phyloP scores from a whole-genome alignment of 2,113 vertebrate species.

The Nanorana parkeri region DNA sequence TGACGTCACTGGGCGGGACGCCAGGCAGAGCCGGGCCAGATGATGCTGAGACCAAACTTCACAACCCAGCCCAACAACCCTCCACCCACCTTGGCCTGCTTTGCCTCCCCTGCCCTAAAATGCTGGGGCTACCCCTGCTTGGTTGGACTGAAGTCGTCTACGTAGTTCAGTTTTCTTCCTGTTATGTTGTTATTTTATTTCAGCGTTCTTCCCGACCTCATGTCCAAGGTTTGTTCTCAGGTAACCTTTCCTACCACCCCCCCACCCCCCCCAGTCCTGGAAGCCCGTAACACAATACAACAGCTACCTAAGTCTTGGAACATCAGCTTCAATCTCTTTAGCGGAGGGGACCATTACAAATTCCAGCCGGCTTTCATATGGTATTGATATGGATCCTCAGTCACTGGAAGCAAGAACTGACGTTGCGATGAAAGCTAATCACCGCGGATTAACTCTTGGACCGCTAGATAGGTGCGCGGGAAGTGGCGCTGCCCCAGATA shows the following conservation, averaged over 20 bases:
- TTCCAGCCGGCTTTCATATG: constrained; percentile 1
- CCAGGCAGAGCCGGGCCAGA: too few relatives aligned
- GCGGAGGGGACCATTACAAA: background rate
- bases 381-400: background rate
- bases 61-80: too few relatives aligned
- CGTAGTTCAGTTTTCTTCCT: background rate
- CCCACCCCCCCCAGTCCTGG: background rate
- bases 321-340: background rate
- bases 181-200: constrained; percentile 25
- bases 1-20: too few relatives aligned
- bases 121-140: too few relatives aligned
- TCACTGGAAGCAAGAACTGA: background rate
- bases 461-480: background rate
- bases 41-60: too few relatives aligned
- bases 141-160: background rate
- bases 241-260: constrained; percentile 17
- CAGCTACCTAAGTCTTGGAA: background rate
- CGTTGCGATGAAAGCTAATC: constrained; percentile 20
- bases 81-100: too few relatives aligned
- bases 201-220: constrained; percentile 3
- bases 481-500: too few relatives aligned
- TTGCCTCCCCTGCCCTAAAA: too few relatives aligned
- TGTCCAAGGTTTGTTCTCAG: constrained; percentile 5
- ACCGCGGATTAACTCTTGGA: background rate
- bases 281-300: constrained; percentile 12